Conservation (phyloP, 1,140 invertebrate species). For the Leptinotarsa undecemlineata region DNA sequence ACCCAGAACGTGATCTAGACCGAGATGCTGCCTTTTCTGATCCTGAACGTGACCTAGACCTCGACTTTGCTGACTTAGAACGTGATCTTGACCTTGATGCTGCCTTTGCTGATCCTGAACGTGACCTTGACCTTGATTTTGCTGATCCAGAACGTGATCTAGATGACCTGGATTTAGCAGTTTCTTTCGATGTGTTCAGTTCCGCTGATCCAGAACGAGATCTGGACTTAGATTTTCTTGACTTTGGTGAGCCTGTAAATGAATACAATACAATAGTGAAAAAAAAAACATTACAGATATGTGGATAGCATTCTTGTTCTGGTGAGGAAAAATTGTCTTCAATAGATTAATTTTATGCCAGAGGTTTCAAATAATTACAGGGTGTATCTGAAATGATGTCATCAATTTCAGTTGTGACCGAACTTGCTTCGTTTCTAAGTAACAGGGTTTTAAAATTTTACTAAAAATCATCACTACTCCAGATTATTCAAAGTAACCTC, state of each 20-base stretch:
- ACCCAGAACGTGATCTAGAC: slow-evolving; percentile 43
- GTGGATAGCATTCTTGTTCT: no score
- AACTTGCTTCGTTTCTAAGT: no score
- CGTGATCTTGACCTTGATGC: slow-evolving; percentile 46
- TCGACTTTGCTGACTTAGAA: slow-evolving; percentile 20
- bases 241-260: not conserved
- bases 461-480: no score
- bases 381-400: no score
- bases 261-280: no score
- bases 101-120: slow-evolving; percentile 41
- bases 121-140: slow-evolving; percentile 34
- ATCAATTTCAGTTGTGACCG: no score
- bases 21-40: slow-evolving; percentile 48
- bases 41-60: slow-evolving; percentile 38
- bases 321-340: no score
- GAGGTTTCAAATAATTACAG: no score
- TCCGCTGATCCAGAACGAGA: not conserved
- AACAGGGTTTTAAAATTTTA: no score
- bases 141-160: slow-evolving; percentile 6
- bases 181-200: not conserved
- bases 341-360: no score
- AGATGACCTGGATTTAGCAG: slow-evolving; percentile 3
- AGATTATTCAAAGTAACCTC: no score
- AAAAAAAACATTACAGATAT: no score
- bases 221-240: slow-evolving; percentile 7